A percentile compares a stretch with the other conserved stretches of the same genome.
Evolutionary conservation across 2,797 vertebrate genomes (phyloP).

Genomic region (Nasua narica): DNA sequence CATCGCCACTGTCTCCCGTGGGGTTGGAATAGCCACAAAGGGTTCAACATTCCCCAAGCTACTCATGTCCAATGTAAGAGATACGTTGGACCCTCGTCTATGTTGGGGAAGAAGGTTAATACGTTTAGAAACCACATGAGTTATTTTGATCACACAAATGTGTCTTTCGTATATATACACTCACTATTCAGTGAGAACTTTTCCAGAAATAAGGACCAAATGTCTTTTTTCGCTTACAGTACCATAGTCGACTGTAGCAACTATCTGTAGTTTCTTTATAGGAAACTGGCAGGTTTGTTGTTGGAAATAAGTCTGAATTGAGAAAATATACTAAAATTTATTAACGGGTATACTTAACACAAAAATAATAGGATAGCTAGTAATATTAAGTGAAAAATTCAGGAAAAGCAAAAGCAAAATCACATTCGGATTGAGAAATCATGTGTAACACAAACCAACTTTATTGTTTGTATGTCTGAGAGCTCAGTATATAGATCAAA

Average conservation of each 20-base stretch:
- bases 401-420: constrained; percentile 38
- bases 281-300: neutral
- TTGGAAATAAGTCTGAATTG: constrained; percentile 21
- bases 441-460: neutral
- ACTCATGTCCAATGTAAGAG: constrained; percentile 96
- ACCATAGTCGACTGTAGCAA: neutral
- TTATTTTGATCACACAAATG: neutral
- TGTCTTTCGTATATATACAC: neutral
- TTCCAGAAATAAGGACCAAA: neutral
- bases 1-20: constrained; percentile 90
- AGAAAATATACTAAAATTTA: neutral
- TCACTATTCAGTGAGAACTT: neutral
- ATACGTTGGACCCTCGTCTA: constrained; percentile 97
- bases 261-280: neutral
- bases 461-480: neutral
- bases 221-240: neutral
- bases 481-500: neutral
- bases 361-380: constrained; percentile 7
- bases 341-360: neutral
- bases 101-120: constrained; percentile 47
- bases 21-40: constrained; percentile 86
- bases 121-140: neutral
- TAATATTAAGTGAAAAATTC: neutral
- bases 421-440: constrained; percentile 5
- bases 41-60: constrained; percentile 91